A percentile compares a stretch with the other conserved stretches of the same genome.
phyloP scores from a whole-genome alignment of 2,888 invertebrate genomes.

The Yponomeuta evonymella region DNA sequence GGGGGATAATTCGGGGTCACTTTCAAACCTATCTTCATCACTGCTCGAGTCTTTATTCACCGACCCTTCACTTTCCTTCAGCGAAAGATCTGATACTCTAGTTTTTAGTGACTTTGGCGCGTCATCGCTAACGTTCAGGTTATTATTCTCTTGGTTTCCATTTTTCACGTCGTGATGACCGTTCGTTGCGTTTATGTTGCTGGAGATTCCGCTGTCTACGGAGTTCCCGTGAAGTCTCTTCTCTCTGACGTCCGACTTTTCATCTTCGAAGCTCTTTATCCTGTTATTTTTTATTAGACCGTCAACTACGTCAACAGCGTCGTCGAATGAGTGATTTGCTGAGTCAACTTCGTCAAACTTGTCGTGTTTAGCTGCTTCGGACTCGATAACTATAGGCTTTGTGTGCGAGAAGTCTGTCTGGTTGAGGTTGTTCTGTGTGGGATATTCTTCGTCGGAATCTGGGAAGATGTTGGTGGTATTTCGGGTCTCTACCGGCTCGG shows the following conservation, averaged over 20 bases:
- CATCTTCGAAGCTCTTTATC: slow-evolving; percentile 36
- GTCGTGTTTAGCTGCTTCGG: slow-evolving; percentile 50
- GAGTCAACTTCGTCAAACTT: slow-evolving; percentile 55
- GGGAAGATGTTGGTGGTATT: slow-evolving; percentile 53
- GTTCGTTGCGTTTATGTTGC: slow-evolving; percentile 44
- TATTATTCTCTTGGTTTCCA: slow-evolving; percentile 25
- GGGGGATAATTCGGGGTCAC: slow-evolving; percentile 52
- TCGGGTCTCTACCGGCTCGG: slow-evolving; percentile 56
- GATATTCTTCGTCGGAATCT: slow-evolving; percentile 64
- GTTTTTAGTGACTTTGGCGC: slow-evolving; percentile 40
- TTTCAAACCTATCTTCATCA: slow-evolving; percentile 60
- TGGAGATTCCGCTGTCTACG: slow-evolving; percentile 65
- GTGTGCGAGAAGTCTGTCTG: slow-evolving; percentile 69
- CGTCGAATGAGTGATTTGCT: slow-evolving; percentile 65
- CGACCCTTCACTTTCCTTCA: slow-evolving; percentile 51
- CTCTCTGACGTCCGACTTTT: slow-evolving; percentile 33
- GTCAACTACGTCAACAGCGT: slow-evolving; percentile 61
- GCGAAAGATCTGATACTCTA: slow-evolving; percentile 53
- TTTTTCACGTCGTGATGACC: slow-evolving; percentile 26
- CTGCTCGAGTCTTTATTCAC: slow-evolving; percentile 49
- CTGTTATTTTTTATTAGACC: slow-evolving; percentile 43
- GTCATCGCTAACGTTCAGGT: slow-evolving; percentile 26
- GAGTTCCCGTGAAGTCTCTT: slow-evolving; percentile 61
- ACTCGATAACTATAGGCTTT: slow-evolving; percentile 64
- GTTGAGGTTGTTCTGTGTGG: slow-evolving; percentile 64